A percentile compares a stretch with the other conserved stretches of the same genome.
These are phyloP conservation scores for Agelas oroides DNA, from an alignment of 37 sponge, comb jelly and placozoan genomes.

Conservation along the genomic window DNA sequence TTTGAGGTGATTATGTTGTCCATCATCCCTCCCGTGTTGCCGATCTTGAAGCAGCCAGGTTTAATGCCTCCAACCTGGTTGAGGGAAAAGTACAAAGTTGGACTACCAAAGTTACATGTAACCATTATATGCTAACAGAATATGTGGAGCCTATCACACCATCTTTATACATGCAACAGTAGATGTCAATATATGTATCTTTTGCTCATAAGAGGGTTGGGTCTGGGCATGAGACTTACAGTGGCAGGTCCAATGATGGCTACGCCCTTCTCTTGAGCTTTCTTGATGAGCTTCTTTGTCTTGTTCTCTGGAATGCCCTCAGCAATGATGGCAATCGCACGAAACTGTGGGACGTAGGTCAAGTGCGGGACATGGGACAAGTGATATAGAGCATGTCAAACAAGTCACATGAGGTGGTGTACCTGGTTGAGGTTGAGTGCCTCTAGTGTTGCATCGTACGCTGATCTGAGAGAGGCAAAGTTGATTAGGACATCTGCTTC, in stretches of 20 bases:
- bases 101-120: too few species aligned
- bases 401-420: not conserved
- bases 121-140: too few species aligned
- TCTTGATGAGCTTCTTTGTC: constrained; percentile 86
- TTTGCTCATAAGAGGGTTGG: not conserved
- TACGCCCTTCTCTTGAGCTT: constrained; percentile 81
- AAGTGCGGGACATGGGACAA: too few species aligned
- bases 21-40: constrained; percentile 98
- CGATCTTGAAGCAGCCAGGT: constrained; percentile 98
- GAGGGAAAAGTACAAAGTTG: not conserved
- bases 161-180: too few species aligned
- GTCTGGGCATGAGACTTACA: constrained; percentile 37
- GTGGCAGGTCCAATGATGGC: constrained; percentile 97
- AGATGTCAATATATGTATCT: not conserved
- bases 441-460: constrained; percentile 90
- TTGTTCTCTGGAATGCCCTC: constrained; percentile 98
- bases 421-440: constrained; percentile 76
- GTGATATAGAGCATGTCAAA: too few species aligned
- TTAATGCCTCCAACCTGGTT: constrained; percentile 94
- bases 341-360: constrained; percentile 59
- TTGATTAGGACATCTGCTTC: constrained; percentile 88
- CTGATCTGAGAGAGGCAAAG: constrained; percentile 97
- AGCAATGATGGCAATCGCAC: constrained; percentile 91
- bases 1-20: constrained; percentile 95
- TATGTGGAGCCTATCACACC: too few species aligned